Conservation (phyloP, 2,113 vertebrate genomes). For the Colaptes auratus region DNA sequence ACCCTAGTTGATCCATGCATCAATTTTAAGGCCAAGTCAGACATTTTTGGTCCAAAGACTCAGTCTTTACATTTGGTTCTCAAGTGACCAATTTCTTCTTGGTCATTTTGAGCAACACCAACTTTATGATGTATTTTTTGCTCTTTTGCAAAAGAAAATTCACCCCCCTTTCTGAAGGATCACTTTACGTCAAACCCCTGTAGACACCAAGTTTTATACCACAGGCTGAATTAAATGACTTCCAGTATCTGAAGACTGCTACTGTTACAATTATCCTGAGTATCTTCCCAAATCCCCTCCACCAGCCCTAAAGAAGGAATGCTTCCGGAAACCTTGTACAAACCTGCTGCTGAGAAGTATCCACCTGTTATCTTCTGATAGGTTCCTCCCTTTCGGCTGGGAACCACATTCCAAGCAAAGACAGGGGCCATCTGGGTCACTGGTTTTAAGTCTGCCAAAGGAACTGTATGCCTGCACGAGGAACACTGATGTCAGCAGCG, state of each 20-base stretch:
- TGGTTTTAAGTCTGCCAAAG: conserved; percentile 89
- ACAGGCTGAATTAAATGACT: background rate
- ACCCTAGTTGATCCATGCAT: rapidly evolving
- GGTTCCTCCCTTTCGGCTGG: conserved; percentile 79
- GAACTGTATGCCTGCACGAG: conserved; percentile 87
- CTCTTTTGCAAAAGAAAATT: background rate
- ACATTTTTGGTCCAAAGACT: background rate
- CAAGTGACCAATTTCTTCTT: background rate
- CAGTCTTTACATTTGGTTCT: background rate
- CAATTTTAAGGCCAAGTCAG: background rate
- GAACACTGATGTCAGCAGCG: background rate
- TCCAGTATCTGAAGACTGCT: background rate
- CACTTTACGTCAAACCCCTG: background rate
- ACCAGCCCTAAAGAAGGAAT: background rate
- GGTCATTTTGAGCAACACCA: background rate
- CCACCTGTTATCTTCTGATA: conserved; percentile 77
- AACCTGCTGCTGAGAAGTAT: conserved; percentile 84
- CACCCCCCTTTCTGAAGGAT: background rate
- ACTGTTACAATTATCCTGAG: background rate
- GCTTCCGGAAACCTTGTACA: conserved; percentile 3
- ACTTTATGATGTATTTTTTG: background rate
- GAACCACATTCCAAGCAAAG: conserved; percentile 84
- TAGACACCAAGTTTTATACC: background rate
- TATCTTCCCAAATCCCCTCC: background rate
- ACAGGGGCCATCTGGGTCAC: conserved; percentile 85